Evolutionary conservation across 2,888 invertebrate genomes (phyloP), one percentile per base, ranked within the genome.

Genomic region (Gymnosoma rotundatum): DNA sequence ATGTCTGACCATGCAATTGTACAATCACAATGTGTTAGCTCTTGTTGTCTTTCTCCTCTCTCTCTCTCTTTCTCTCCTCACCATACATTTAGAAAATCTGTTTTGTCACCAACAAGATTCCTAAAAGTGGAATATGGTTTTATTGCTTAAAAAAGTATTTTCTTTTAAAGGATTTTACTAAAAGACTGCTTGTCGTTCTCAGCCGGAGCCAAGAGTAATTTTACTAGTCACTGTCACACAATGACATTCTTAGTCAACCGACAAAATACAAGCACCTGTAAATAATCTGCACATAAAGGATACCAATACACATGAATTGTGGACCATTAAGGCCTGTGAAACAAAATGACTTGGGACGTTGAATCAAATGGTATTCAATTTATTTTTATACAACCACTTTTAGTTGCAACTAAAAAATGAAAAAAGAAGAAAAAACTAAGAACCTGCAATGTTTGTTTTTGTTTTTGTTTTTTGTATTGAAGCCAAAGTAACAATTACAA

Each of bases 401-500:
- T 45, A 58, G 66, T 64, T 58, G 5, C 54, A 50, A 61, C 8
- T 8, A 10, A 32, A 60, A 25, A 58, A 42, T n/a, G n/a, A n/a
- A n/a, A n/a, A n/a, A n/a, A n/a, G n/a, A n/a, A n/a, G n/a, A 38
- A 54, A 67, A 67, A 25, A 18, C 50, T 16, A n/a, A 48, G 6
- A 66, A 64, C 21, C 58, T 63, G 81, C 50, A 64, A 58, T 58
- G 48, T 12, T 42, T 32, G 32, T 25, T 25, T 25, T 25, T 32
- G 7, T 18, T 38, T 16, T 18, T 64, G 5, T 52, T 61, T 48
- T 75, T 70, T 70, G 10, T 42, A 63, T 75, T 75, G 38, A 58
- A 76, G 58, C 56, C 64, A 76, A 82, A 82, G 81, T 82, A 82
- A 75, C 81, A 82, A 82, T 82, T 82, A 82, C 75, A 70, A 45